Evolutionary conservation across 1,140 invertebrate genomes (phyloP).

Genomic region (Neodiprion lecontei): DNA sequence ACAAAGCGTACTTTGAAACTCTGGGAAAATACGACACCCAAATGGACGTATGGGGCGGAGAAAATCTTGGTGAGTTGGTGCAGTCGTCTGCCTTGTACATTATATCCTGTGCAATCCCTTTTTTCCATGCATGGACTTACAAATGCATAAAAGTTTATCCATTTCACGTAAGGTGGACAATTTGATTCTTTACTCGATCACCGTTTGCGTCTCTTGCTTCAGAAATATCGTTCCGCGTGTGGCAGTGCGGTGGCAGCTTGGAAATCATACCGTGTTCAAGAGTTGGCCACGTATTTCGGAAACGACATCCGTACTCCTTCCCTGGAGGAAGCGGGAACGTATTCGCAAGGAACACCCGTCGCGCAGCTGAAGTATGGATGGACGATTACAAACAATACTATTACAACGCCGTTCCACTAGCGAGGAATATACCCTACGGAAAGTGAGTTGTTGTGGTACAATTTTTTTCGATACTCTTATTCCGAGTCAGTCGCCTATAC

Average conservation of each 20-base stretch:
- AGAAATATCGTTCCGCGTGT: slow-evolving; percentile 84
- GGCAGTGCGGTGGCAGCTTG: slow-evolving; percentile 94
- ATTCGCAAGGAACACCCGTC: slow-evolving; percentile 85
- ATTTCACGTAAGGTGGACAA: not conserved
- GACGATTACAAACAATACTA: slow-evolving; percentile 94
- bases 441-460: slow-evolving; percentile 72
- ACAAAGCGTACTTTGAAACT: slow-evolving; percentile 89
- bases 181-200: slow-evolving; percentile 3
- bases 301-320: slow-evolving; percentile 95
- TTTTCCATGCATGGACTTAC: not conserved
- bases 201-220: slow-evolving; percentile 31
- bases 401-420: slow-evolving; percentile 85
- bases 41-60: slow-evolving; percentile 96
- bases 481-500: too few species aligned
- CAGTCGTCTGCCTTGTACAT: not conserved
- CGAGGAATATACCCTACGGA: slow-evolving; percentile 86
- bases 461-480: slow-evolving; percentile 9
- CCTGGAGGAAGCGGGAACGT: slow-evolving; percentile 91
- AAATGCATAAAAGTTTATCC: not conserved
- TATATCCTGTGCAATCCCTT: slow-evolving; percentile 12
- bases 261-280: slow-evolving; percentile 95
- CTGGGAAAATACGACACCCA: slow-evolving; percentile 96
- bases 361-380: slow-evolving; percentile 96
- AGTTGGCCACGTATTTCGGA: slow-evolving; percentile 91
- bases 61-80: slow-evolving; percentile 73